These are phyloP conservation scores for Phocoena phocoena DNA, from an alignment of 2,113 vertebrate species.

Conservation along the genomic window DNA sequence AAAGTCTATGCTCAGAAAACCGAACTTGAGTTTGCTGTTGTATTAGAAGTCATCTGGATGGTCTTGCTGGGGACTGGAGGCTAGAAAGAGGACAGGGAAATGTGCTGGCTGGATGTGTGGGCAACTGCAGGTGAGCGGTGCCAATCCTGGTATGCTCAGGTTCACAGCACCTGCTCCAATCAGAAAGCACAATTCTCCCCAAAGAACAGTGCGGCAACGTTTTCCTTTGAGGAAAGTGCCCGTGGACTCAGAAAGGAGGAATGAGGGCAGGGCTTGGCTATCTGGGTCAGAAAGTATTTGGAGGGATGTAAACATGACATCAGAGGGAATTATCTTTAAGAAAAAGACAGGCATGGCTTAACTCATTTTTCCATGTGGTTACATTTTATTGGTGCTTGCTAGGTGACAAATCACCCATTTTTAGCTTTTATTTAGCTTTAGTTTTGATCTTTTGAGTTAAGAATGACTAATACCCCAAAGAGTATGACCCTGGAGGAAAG, in stretches of 20 bases:
- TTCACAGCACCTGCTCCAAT: neutral
- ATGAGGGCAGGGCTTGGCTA: slow-evolving; percentile 34
- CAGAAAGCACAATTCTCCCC: neutral
- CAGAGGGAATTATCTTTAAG: slow-evolving; percentile 39
- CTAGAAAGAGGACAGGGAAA: neutral
- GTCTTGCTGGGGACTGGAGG: neutral
- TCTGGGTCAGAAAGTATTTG: slow-evolving; percentile 16
- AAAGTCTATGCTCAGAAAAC: neutral
- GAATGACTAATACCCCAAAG: slow-evolving; percentile 54
- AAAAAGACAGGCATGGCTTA: slow-evolving; percentile 25
- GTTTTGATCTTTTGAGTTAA: slow-evolving; percentile 62
- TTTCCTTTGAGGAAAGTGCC: neutral
- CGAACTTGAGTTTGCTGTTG: neutral
- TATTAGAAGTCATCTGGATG: neutral
- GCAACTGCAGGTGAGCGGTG: neutral
- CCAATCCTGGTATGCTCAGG: neutral
- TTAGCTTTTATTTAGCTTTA: slow-evolving; percentile 55
- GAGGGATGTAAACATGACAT: slow-evolving; percentile 63
- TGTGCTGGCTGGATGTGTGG: neutral
- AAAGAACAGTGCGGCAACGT: neutral
- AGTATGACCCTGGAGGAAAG: slow-evolving; percentile 36
- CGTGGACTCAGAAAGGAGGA: neutral
- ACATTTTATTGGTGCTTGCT: slow-evolving; percentile 62
- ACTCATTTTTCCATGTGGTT: slow-evolving; percentile 42
- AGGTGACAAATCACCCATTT: slow-evolving; percentile 67